Evolutionary conservation across 2,888 invertebrate species (phyloP), one percentile per base, ranked within the genome.

Genomic region (Onchidella celtica): DNA sequence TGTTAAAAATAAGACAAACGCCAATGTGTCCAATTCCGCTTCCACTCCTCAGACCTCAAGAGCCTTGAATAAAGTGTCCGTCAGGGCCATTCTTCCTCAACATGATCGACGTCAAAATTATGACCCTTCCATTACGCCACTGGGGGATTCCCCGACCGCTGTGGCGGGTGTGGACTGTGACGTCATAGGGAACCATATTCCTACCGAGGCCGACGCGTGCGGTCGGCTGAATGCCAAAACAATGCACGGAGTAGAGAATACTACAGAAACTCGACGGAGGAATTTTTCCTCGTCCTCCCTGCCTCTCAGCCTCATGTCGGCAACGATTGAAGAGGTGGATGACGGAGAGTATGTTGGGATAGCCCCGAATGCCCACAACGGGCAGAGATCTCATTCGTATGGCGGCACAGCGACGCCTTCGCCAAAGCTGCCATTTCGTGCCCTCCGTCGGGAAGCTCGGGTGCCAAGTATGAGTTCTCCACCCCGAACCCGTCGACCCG

Each of bases 251-350:
- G 21, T 32, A n/a, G 63, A 66, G 29, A 14, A 27, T 24, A 69
- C 57, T 6, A 59, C 57, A n/a, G 36, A 27, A 17, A 63, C 63
- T 9, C 27, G 66, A 3, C 34, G 66, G 3, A 79, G 81, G 32
- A 81, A 79, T 29, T 65, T 75, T 27, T 82, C 81, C 9, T 82
- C 84, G 3, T 82, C 79, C 3, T 84, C 84, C 11, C 17, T 82
- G 27, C 82, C 84, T 4, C 29, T 68, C 21, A 73, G 72, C 29
- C 78, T 81, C 40, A 74, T 81, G 78, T 32, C 65, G 21, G 68
- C 78, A 2, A 70, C 69, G 24, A 79, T 78, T 9, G 74, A 74
- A 32, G 75, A 73, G 36, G 78, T 68, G 63, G 73, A 72, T 14
- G 77, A 72, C 21, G 61, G 47, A 6, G 80, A 72, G 14, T 65